Evolutionary conservation across 2,888 invertebrate species (phyloP).

Genomic region (Frankliniella intonsa): DNA sequence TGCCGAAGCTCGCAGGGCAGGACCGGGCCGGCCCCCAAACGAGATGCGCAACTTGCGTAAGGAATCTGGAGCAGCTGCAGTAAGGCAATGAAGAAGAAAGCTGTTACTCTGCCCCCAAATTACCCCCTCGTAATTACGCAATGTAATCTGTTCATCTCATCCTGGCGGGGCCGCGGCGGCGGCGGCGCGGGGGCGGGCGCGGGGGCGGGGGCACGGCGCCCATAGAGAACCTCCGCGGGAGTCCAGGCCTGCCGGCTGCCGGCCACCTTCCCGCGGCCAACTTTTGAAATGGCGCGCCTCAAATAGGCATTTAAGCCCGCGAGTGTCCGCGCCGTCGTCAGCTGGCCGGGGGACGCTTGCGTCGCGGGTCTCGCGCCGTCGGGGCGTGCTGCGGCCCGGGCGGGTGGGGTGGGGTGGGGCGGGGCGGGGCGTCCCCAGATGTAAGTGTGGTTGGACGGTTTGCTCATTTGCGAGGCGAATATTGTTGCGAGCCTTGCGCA

Average conservation of each 20-base stretch:
- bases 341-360: no score
- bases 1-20: background rate
- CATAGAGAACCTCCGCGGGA: no score
- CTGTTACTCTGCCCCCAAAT: slow-evolving; percentile 7
- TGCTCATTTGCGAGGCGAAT: slow-evolving; percentile 26
- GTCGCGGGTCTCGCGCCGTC: no score
- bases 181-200: no score
- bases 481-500: slow-evolving; percentile 22
- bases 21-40: background rate
- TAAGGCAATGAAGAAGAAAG: background rate
- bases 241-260: no score
- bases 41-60: slow-evolving; percentile 19
- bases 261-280: background rate
- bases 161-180: background rate
- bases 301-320: background rate
- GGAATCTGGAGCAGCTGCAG: background rate
- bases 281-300: background rate
- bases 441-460: background rate
- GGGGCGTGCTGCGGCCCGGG: background rate
- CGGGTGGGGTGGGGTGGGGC: background rate
- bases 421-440: background rate
- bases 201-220: no score
- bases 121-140: slow-evolving; percentile 10
- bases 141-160: background rate
- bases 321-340: background rate